These are phyloP conservation scores for Pluvianellus socialis DNA, from an alignment of 2,113 vertebrate genomes.

Conservation along the genomic window DNA sequence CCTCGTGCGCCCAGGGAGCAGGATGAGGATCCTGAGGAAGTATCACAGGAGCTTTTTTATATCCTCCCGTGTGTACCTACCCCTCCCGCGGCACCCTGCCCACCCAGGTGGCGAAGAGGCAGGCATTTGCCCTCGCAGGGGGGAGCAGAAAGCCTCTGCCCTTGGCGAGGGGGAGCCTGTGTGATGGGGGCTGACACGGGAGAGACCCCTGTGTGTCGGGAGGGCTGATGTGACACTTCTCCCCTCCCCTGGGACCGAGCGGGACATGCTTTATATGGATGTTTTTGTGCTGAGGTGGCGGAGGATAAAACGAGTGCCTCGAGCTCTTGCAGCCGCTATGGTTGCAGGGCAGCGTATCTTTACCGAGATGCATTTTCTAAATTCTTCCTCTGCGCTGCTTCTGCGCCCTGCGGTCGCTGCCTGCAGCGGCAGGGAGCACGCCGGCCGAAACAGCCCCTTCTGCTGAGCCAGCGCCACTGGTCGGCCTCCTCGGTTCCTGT, in stretches of 20 bases:
- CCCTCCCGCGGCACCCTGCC: background rate
- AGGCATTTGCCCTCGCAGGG: background rate
- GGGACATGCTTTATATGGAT: background rate
- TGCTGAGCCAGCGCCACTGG: background rate
- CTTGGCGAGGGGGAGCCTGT: background rate
- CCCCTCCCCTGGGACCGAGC: background rate
- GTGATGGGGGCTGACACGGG: background rate
- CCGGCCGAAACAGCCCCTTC: background rate
- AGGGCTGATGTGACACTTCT: background rate
- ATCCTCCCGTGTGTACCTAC: background rate
- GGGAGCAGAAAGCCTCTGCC: background rate
- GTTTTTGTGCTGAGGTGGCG: conserved; percentile 39
- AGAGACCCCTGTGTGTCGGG: fast-evolving
- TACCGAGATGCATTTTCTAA: conserved; percentile 24
- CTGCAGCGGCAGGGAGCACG: background rate
- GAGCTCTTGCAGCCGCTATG: background rate
- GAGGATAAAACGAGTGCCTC: background rate
- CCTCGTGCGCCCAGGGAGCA: background rate
- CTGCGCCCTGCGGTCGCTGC: background rate
- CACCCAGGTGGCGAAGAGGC: background rate
- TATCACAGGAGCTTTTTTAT: background rate
- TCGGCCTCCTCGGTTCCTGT: background rate
- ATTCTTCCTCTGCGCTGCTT: background rate
- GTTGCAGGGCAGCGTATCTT: conserved; percentile 1
- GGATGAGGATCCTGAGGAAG: background rate